These are phyloP conservation scores for Hylaeus volcanicus DNA, from an alignment of 1,140 invertebrate species.

Conservation along the genomic window DNA sequence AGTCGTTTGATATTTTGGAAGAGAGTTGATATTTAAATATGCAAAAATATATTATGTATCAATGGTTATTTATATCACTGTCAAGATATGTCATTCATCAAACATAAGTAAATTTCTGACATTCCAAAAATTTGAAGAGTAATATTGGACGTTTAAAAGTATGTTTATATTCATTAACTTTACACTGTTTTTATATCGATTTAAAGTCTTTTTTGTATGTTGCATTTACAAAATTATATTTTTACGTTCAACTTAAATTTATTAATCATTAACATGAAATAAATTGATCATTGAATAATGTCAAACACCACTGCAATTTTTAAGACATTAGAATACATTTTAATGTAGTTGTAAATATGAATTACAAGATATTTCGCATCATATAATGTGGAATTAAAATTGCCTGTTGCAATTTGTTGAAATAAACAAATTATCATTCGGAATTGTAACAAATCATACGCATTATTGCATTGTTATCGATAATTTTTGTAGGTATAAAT, in stretches of 20 bases:
- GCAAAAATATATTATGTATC: slow-evolving; percentile 1
- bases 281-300: slow-evolving; percentile 40
- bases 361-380: slow-evolving; percentile 6
- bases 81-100: slow-evolving; percentile 10
- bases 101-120: slow-evolving; percentile 26
- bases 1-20: background rate
- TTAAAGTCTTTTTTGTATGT: background rate
- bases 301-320: slow-evolving; percentile 22
- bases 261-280: slow-evolving; percentile 1
- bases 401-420: background rate
- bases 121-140: slow-evolving; percentile 43
- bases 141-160: slow-evolving; percentile 6
- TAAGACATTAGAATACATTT: background rate
- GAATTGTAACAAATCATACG: background rate
- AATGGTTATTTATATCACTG: slow-evolving; percentile 9
- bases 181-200: slow-evolving; percentile 8
- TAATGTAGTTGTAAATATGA: slow-evolving; percentile 40
- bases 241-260: background rate
- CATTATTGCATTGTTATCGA: background rate
- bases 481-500: background rate
- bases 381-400: slow-evolving; percentile 13
- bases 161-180: slow-evolving; percentile 14
- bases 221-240: slow-evolving; percentile 24
- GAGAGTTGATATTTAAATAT: background rate
- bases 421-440: background rate